Percentiles rank a stretch among this genome's conserved stretches.
These are phyloP conservation scores for Leistus spinibarbis DNA, from an alignment of 2,888 invertebrate genomes.

Conservation along the genomic window DNA sequence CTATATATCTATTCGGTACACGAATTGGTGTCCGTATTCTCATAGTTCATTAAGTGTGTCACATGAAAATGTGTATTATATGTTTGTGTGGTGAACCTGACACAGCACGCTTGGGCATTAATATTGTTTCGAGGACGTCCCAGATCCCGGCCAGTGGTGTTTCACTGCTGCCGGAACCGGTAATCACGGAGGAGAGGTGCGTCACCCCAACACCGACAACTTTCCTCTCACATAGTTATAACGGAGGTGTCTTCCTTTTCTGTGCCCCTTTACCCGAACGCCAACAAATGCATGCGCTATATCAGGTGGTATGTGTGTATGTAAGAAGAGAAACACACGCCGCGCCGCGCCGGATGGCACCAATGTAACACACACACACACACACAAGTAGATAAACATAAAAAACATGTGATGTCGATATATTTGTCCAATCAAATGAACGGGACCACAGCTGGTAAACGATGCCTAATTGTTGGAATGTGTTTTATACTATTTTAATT, in stretches of 20 bases:
- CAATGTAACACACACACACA: neutral
- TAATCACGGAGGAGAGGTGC: constrained; percentile 2
- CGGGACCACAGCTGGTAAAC: constrained; percentile 39
- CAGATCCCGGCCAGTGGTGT: constrained; percentile 23
- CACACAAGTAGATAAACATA: neutral
- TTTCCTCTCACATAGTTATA: constrained; percentile 2
- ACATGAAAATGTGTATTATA: neutral
- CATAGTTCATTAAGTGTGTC: constrained; percentile 23
- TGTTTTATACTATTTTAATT: neutral
- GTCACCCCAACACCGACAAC: constrained; percentile 15
- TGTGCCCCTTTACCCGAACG: neutral
- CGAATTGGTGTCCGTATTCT: neutral
- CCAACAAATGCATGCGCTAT: neutral
- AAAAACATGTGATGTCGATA: neutral
- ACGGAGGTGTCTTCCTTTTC: neutral
- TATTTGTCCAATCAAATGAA: constrained; percentile 18
- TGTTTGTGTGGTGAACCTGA: neutral
- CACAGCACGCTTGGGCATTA: constrained; percentile 13
- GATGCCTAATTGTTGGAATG: constrained; percentile 3
- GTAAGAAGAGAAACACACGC: neutral
- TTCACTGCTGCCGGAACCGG: constrained; percentile 14
- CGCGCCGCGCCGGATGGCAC: neutral
- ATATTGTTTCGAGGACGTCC: constrained; percentile 38
- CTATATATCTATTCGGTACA: neutral
- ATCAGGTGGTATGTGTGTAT: neutral